Percentiles rank a stretch among this genome's conserved stretches.
These are phyloP conservation scores for Bhutanitis thaidina DNA, from an alignment of 2,888 invertebrate species.

Conservation along the genomic window DNA sequence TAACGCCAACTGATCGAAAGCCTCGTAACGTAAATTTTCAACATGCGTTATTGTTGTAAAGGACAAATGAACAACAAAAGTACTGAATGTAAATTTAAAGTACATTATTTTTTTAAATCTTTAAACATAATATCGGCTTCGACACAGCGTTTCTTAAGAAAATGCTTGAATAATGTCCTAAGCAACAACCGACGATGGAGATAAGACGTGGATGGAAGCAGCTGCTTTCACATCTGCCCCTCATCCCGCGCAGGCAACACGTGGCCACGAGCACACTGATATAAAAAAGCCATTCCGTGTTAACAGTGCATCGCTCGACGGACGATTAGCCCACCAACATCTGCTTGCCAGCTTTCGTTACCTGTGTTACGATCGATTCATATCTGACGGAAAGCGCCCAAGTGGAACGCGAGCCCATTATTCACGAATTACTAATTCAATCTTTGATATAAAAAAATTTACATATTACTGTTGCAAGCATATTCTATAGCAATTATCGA, in stretches of 20 bases:
- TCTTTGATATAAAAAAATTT: too few relatives aligned
- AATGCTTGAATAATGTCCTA: slow-evolving; percentile 31
- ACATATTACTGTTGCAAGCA: too few relatives aligned
- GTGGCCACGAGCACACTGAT: slow-evolving; percentile 33
- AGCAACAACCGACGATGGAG: slow-evolving; percentile 50
- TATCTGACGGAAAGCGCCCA: not conserved
- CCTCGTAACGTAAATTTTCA: too few relatives aligned
- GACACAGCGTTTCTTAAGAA: not conserved
- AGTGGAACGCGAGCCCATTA: not conserved
- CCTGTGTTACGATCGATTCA: slow-evolving; percentile 15
- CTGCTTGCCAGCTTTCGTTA: slow-evolving; percentile 36
- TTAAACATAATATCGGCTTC: too few relatives aligned
- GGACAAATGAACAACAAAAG: too few relatives aligned
- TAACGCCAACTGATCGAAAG: too few relatives aligned
- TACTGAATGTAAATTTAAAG: too few relatives aligned
- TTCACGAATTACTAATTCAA: too few relatives aligned
- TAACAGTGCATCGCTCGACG: slow-evolving; percentile 31
- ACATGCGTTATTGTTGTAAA: too few relatives aligned
- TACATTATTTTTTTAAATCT: not conserved
- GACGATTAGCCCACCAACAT: slow-evolving; percentile 31
- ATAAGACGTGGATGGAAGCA: slow-evolving; percentile 53
- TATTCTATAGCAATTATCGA: too few relatives aligned
- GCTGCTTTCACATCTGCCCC: slow-evolving; percentile 70
- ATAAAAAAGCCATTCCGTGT: slow-evolving; percentile 24
- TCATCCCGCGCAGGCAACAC: slow-evolving; percentile 37